Conservation (phyloP, 2,797 vertebrate species). For the Neosilurus hyrtlii region DNA sequence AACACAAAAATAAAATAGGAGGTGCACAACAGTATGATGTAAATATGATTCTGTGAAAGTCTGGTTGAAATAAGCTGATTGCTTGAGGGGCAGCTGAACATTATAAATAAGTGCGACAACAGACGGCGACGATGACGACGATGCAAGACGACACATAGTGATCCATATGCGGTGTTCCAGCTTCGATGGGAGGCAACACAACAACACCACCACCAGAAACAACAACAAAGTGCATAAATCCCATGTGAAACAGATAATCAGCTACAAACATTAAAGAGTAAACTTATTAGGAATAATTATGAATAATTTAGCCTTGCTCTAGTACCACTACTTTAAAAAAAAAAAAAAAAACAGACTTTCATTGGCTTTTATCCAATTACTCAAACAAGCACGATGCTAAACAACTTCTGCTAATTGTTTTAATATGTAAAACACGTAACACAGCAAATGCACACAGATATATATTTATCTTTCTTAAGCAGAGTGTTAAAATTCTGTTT, state of each 20-base stretch:
- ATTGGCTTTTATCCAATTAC: slow-evolving; percentile 46
- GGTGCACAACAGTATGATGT: too few relatives aligned
- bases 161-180: too few relatives aligned
- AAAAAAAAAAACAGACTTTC: slow-evolving; percentile 52
- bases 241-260: not conserved
- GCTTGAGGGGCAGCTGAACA: too few relatives aligned
- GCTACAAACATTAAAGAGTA: not conserved
- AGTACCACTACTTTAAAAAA: slow-evolving; percentile 41
- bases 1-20: too few relatives aligned
- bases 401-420: slow-evolving; percentile 6
- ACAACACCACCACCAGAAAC: too few relatives aligned
- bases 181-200: too few relatives aligned
- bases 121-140: too few relatives aligned
- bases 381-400: slow-evolving; percentile 7
- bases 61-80: too few relatives aligned
- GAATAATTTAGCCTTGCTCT: not conserved
- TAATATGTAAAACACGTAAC: slow-evolving; percentile 9
- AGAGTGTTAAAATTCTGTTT: slow-evolving; percentile 15
- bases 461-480: slow-evolving; percentile 30
- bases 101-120: too few relatives aligned
- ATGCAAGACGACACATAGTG: too few relatives aligned
- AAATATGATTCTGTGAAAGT: too few relatives aligned
- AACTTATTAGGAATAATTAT: not conserved
- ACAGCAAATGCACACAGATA: slow-evolving; percentile 28
- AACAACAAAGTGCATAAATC: not conserved